phyloP scores from a whole-genome alignment of 1,140 invertebrate genomes.

The Meteorus sp. region DNA sequence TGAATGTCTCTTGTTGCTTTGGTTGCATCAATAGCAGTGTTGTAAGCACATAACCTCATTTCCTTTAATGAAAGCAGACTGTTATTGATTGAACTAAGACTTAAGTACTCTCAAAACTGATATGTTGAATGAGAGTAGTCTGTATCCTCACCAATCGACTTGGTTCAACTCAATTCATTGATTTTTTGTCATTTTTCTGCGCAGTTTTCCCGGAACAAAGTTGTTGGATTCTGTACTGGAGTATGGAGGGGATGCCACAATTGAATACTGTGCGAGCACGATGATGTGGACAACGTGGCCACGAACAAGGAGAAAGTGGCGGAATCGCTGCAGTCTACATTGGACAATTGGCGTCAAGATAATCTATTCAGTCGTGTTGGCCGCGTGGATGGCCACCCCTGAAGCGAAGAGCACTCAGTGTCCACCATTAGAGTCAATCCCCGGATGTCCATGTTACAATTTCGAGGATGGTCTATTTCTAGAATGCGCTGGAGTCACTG shows the following conservation, averaged over 20 bases:
- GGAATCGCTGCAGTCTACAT: conserved; percentile 20
- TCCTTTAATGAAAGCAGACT: no score
- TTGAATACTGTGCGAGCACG: conserved; percentile 24
- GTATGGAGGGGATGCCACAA: conserved; percentile 34
- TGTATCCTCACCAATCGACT: no score
- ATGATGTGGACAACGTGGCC: conserved; percentile 49
- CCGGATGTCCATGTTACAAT: conserved; percentile 82
- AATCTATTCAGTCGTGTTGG: conserved; percentile 40
- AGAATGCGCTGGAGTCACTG: conserved; percentile 81
- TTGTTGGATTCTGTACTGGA: no score
- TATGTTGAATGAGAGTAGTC: no score
- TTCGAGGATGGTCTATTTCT: conserved; percentile 88
- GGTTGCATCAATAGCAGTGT: no score
- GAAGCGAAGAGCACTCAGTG: conserved; percentile 38
- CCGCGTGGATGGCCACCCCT: conserved; percentile 37
- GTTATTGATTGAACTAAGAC: no score
- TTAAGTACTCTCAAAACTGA: no score
- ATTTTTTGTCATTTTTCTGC: no score
- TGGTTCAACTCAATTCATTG: no score
- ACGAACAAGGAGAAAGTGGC: conserved; percentile 43
- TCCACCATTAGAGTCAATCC: conserved; percentile 52
- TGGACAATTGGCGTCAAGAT: conserved; percentile 33
- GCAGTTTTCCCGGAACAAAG: no score
- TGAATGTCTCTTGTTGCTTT: no score
- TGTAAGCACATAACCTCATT: no score